phyloP scores from a whole-genome alignment of 2,113 vertebrate genomes.

The human region GRCh38 chr2:165149501-165150000 shows the following conservation, averaged over 20 bases:
- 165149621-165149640: constrained; percentile 64
- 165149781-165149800: constrained; percentile 18
- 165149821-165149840: constrained; percentile 4
- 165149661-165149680: constrained; percentile 68
- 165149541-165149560: constrained; percentile 62
- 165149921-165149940: constrained; percentile 10
- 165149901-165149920: background rate
- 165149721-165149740: constrained; percentile 21
- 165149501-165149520: constrained; percentile 57
- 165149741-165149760: background rate
- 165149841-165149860: background rate
- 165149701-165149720: background rate
- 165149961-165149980: background rate
- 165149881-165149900: background rate
- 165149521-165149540: constrained; percentile 50
- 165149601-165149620: constrained; percentile 57
- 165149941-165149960: constrained; percentile 32
- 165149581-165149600: constrained; percentile 61
- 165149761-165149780: constrained; percentile 21
- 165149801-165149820: constrained; percentile 17
- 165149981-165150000: background rate
- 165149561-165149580: constrained; percentile 35
- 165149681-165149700: constrained; percentile 60
- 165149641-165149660: constrained; percentile 52
- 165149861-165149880: background rate